Percentiles rank a stretch among this genome's conserved stretches.
These are phyloP conservation scores for Pangasius macronema DNA, from an alignment of 2,797 vertebrate genomes.

Conservation along the genomic window DNA sequence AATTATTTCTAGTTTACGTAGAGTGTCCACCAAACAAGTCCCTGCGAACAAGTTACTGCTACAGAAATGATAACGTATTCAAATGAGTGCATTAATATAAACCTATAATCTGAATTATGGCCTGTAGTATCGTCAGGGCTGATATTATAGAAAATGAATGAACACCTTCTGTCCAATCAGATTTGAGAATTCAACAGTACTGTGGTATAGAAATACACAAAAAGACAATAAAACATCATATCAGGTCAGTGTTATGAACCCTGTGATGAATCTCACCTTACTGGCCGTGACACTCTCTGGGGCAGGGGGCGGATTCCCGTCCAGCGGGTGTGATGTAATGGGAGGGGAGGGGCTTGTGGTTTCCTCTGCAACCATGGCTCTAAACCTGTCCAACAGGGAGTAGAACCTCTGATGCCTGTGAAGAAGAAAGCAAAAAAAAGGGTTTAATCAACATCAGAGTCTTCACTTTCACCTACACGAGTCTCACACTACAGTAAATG, in stretches of 20 bases:
- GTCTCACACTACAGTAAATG: background rate
- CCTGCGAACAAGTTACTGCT: background rate
- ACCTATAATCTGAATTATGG: background rate
- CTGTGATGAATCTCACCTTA: constrained; percentile 77
- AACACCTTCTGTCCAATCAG: background rate
- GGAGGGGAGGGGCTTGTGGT: constrained; percentile 81
- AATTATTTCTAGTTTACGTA: background rate
- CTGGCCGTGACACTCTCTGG: constrained; percentile 84
- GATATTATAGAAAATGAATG: background rate
- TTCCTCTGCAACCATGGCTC: constrained; percentile 83
- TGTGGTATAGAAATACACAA: background rate
- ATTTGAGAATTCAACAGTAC: background rate
- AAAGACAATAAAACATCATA: background rate
- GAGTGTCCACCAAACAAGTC: background rate
- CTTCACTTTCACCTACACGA: background rate
- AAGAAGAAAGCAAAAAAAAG: background rate
- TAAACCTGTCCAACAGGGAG: constrained; percentile 96
- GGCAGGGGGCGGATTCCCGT: constrained; percentile 83
- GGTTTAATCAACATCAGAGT: background rate
- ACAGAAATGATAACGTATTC: background rate
- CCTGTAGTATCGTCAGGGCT: background rate
- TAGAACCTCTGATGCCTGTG: constrained; percentile 94
- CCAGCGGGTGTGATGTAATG: constrained; percentile 89
- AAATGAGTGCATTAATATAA: background rate
- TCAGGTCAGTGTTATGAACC: background rate